These are phyloP conservation scores for Aphis craccivora DNA, from an alignment of 1,140 invertebrate genomes.

Conservation along the genomic window DNA sequence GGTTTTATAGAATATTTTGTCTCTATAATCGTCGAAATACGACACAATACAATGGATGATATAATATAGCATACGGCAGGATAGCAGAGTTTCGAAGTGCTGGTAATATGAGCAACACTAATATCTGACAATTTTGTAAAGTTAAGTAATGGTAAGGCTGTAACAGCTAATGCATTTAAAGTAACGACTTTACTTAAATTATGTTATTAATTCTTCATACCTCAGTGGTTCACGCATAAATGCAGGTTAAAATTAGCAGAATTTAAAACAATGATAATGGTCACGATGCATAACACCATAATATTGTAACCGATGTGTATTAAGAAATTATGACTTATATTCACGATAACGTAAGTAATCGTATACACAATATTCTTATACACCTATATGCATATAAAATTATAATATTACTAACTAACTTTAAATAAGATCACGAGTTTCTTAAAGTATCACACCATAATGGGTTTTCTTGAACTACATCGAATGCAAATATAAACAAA, in stretches of 20 bases:
- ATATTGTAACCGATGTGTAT: background rate
- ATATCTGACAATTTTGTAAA: background rate
- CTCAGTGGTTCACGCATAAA: background rate
- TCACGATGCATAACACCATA: background rate
- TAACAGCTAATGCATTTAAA: background rate
- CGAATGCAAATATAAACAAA: background rate
- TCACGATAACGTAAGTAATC: background rate
- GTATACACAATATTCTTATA: background rate
- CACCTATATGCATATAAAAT: background rate
- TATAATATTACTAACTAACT: background rate
- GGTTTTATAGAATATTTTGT: background rate
- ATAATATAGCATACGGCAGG: background rate
- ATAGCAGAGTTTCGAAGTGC: background rate
- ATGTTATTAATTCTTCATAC: background rate
- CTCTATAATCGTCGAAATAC: background rate
- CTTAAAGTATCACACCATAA: background rate
- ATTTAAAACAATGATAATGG: constrained; percentile 1
- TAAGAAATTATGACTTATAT: background rate
- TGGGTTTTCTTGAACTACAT: background rate
- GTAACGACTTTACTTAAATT: background rate
- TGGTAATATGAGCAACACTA: background rate
- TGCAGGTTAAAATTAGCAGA: background rate
- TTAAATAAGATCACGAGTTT: background rate
- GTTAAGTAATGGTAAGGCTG: background rate
- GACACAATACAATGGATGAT: background rate